These are phyloP conservation scores for Pteruthius melanotis DNA, from an alignment of 2,113 vertebrate species.

Conservation along the genomic window DNA sequence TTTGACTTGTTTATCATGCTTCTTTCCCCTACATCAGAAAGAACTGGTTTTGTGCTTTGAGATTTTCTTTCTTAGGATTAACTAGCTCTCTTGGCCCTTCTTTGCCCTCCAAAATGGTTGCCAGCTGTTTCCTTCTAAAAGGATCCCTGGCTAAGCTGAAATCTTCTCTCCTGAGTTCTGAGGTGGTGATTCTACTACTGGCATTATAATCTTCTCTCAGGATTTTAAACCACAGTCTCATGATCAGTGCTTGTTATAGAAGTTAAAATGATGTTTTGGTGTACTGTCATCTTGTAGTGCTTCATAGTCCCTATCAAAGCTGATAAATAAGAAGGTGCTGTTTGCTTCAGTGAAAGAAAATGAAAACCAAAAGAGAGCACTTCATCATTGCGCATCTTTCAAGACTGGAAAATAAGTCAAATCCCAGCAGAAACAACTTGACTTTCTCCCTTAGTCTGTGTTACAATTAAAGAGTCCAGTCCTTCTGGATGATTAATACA, in stretches of 20 bases:
- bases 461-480: conserved; percentile 15
- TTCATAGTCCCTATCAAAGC: background rate
- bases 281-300: background rate
- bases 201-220: background rate
- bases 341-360: conserved; percentile 61
- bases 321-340: conserved; percentile 44
- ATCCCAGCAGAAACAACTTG: conserved; percentile 2
- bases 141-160: background rate
- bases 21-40: background rate
- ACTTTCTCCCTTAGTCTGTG: conserved; percentile 1
- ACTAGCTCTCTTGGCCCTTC: background rate
- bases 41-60: background rate
- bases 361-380: conserved; percentile 54
- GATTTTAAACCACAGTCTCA: background rate
- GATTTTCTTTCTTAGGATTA: background rate
- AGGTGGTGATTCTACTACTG: background rate
- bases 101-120: background rate
- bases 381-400: conserved; percentile 4
- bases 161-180: background rate
- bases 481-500: conserved; percentile 11
- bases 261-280: background rate
- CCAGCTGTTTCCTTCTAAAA: background rate
- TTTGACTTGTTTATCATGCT: background rate
- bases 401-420: conserved; percentile 51
- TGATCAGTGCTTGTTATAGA: background rate